Base-by-base conservation (phyloP, 1,140 invertebrate species). In the Thalassaphorura encarpata region DNA sequence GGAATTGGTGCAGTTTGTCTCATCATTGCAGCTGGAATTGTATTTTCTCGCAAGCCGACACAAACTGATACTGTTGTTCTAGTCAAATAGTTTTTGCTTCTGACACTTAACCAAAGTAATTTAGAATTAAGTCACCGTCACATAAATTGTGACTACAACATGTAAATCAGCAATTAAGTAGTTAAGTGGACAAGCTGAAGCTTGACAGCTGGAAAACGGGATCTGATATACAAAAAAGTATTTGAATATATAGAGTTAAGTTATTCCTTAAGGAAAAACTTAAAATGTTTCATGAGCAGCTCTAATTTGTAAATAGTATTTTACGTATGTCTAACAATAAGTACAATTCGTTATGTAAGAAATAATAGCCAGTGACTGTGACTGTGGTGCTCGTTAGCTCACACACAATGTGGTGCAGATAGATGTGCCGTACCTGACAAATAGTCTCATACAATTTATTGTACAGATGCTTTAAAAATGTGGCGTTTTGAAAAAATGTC, bases 41-140 rank as follows among this genome's bases (percentile, higher is more conserved):
- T 52, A 23, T 5, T 55, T 16, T 61, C 58, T 15, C 47, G 58
- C 2, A 43, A 56, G 27, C 54, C 19, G n/a, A 47, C 54, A 19
- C 56, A 64, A 40, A 39, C 43, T 33, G 62, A 64, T n/a, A 48
- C 51, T 19, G 50, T 60, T 26, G 52, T 53, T n/a, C 45, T 63
- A 28, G 45, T 63, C 36, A 58, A 60, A 27, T 63, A 63, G 50
- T 28, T 8, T 19, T 18, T 8, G 13, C n/a, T n/a, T 36, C 33
- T 36, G 33, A 11, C 33, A 11, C 33, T 11, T 11, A 36, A 36
- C 33, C n/a, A 11, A 36, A 36, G 33, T n/a, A 36, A 11, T 36
- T 36, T 11, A 11, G 33, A 36, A 11, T 36, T 36, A 36, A 11
- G 33, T 36, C 11, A 11, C 33, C n/a, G 33, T 36, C 33, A 11